phyloP scores from a whole-genome alignment of 2,113 vertebrate species.

The Beaufortia kweichowensis region DNA sequence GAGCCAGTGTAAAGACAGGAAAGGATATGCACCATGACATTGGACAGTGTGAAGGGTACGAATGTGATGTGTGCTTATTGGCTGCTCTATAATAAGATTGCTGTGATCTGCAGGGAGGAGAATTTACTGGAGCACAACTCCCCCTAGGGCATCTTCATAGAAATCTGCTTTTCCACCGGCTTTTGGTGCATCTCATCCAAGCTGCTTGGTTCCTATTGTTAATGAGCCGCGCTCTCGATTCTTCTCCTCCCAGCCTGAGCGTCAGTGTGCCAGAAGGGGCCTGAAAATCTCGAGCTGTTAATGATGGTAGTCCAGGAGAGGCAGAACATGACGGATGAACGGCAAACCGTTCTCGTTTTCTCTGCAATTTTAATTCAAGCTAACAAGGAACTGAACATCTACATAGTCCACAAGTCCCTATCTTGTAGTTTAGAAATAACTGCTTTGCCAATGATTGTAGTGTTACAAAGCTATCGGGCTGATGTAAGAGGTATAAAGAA shows the following conservation, averaged over 20 bases:
- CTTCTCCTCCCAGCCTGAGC: constrained; percentile 31
- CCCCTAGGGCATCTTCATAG: constrained; percentile 71
- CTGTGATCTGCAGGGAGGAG: constrained; percentile 61
- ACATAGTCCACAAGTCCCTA: neutral
- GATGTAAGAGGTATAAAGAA: neutral
- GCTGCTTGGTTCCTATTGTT: constrained; percentile 43
- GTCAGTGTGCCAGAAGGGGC: constrained; percentile 20
- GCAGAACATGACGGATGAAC: constrained; percentile 47
- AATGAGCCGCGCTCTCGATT: constrained; percentile 37
- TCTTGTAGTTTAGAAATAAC: neutral
- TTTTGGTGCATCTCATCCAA: constrained; percentile 33
- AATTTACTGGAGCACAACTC: constrained; percentile 81
- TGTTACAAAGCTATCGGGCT: neutral
- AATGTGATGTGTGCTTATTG: constrained; percentile 33
- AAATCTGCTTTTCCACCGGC: constrained; percentile 45
- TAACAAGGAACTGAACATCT: neutral
- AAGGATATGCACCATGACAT: constrained; percentile 45
- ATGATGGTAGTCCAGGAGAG: constrained; percentile 55
- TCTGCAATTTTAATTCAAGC: constrained; percentile 16
- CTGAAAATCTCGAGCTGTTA: constrained; percentile 49
- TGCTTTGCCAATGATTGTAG: neutral
- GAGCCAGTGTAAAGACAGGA: constrained; percentile 32
- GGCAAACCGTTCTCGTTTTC: constrained; percentile 47
- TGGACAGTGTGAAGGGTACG: constrained; percentile 55
- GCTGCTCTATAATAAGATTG: constrained; percentile 56